A percentile compares a stretch with the other conserved stretches of the same genome.
Conservation (phyloP, 1,140 invertebrate genomes). For the Bombus waltoni region DNA sequence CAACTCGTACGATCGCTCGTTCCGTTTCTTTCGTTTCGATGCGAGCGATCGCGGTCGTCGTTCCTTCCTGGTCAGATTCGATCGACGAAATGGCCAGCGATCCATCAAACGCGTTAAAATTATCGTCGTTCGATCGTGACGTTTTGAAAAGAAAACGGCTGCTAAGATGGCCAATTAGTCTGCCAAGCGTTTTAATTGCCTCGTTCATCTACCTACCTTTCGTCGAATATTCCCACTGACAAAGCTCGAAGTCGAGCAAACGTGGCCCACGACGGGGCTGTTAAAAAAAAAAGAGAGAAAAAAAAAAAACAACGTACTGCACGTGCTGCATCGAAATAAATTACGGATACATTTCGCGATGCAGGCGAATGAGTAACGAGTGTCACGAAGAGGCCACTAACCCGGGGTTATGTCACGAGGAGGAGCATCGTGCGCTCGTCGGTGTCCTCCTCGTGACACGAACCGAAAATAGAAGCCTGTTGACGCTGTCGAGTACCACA, state of each 20-base stretch:
- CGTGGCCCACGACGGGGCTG: too few species aligned
- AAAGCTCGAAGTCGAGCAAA: not conserved
- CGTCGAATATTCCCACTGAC: not conserved
- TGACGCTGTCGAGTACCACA: constrained; percentile 50
- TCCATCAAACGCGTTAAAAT: not conserved
- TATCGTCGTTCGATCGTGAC: too few species aligned
- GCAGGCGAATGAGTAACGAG: constrained; percentile 55
- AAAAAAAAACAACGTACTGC: not conserved
- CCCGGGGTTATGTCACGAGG: constrained; percentile 63
- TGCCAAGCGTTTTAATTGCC: constrained; percentile 4
- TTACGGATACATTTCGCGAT: constrained; percentile 9
- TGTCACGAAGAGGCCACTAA: constrained; percentile 65
- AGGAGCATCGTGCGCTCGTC: constrained; percentile 28
- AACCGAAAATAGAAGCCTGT: constrained; percentile 61
- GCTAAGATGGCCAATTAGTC: not conserved
- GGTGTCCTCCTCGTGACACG: constrained; percentile 30
- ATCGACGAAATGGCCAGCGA: too few species aligned
- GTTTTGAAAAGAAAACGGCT: not conserved
- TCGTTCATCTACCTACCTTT: not conserved
- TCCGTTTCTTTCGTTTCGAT: too few species aligned
- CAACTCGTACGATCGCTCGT: too few species aligned
- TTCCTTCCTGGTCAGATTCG: too few species aligned
- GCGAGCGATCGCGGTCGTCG: too few species aligned
- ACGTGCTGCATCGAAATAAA: constrained; percentile 27
- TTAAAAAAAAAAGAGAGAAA: not conserved